These are phyloP conservation scores for Percopsis transmontana DNA, from an alignment of 2,113 vertebrate genomes.

Conservation along the genomic window DNA sequence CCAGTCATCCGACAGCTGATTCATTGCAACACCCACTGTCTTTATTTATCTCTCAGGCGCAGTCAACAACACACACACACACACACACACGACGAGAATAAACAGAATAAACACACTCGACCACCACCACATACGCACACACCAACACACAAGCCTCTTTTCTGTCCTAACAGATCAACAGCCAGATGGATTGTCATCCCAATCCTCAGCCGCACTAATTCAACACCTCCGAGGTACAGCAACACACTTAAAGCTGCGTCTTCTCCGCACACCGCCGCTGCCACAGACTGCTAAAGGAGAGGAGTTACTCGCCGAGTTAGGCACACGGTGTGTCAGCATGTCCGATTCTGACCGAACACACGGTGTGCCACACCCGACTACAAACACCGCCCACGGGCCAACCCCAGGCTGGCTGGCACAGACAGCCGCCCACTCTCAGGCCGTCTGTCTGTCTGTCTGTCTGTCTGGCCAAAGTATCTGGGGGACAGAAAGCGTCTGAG, in stretches of 20 bases:
- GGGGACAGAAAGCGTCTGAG: conserved; percentile 28
- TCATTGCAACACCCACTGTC: conserved; percentile 5
- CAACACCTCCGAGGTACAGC: neutral
- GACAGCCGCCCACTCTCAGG: conserved; percentile 43
- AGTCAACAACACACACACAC: conserved; percentile 4
- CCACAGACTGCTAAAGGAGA: conserved; percentile 47
- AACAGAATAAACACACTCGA: neutral
- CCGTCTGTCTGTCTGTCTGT: conserved; percentile 50
- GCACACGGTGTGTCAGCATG: conserved; percentile 54
- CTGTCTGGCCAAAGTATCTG: conserved; percentile 57
- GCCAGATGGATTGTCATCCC: too few species aligned
- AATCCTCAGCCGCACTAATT: neutral
- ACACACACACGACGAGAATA: conserved; percentile 12
- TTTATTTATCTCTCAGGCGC: neutral
- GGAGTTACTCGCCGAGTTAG: conserved; percentile 45
- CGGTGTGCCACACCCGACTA: conserved; percentile 46
- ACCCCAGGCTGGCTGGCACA: conserved; percentile 52
- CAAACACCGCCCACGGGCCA: conserved; percentile 41
- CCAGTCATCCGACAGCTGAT: conserved; percentile 3
- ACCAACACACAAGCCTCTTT: neutral
- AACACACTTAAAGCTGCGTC: neutral
- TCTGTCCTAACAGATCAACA: too few species aligned
- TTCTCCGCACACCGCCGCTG: neutral
- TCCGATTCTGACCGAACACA: conserved; percentile 41
- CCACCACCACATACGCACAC: conserved; percentile 10